Conservation (phyloP, 1,140 invertebrate species). For the Drosophila ogumai region DNA sequence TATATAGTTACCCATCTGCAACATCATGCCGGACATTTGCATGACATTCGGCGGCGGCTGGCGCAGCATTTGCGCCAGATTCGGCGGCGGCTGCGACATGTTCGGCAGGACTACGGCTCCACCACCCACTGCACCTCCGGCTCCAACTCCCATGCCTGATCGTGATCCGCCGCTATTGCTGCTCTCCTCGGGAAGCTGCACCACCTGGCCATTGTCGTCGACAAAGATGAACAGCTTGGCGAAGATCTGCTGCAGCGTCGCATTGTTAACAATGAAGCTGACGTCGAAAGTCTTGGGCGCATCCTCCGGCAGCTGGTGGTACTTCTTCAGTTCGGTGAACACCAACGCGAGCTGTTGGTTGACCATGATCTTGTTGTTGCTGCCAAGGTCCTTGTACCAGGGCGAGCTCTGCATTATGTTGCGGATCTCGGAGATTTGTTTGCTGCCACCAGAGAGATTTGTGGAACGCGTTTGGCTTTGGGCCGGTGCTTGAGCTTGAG, state of each 20-base stretch:
- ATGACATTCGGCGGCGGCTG: conserved; percentile 71
- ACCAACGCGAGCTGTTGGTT: conserved; percentile 88
- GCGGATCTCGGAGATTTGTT: conserved; percentile 86
- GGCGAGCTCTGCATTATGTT: conserved; percentile 87
- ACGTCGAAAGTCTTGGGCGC: conserved; percentile 86
- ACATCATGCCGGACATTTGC: conserved; percentile 51
- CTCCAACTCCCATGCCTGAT: background rate
- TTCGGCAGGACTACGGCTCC: conserved; percentile 47
- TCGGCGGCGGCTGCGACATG: conserved; percentile 66
- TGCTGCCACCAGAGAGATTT: conserved; percentile 40
- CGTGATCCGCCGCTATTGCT: conserved; percentile 13
- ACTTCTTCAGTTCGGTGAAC: conserved; percentile 87
- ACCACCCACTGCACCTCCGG: background rate
- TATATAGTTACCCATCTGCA: conserved; percentile 71
- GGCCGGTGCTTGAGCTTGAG: background rate
- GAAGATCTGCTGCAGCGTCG: conserved; percentile 86
- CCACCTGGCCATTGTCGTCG: conserved; percentile 86
- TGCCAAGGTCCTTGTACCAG: conserved; percentile 89
- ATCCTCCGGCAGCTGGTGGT: conserved; percentile 86
- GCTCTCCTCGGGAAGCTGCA: conserved; percentile 84
- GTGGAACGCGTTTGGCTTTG: conserved; percentile 11
- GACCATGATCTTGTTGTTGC: conserved; percentile 89
- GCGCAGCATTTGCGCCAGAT: conserved; percentile 63
- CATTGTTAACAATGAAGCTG: conserved; percentile 85
- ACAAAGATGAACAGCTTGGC: conserved; percentile 86